Evolutionary conservation across 2,113 vertebrate genomes (phyloP).

Genomic region (Lathamus discolor): DNA sequence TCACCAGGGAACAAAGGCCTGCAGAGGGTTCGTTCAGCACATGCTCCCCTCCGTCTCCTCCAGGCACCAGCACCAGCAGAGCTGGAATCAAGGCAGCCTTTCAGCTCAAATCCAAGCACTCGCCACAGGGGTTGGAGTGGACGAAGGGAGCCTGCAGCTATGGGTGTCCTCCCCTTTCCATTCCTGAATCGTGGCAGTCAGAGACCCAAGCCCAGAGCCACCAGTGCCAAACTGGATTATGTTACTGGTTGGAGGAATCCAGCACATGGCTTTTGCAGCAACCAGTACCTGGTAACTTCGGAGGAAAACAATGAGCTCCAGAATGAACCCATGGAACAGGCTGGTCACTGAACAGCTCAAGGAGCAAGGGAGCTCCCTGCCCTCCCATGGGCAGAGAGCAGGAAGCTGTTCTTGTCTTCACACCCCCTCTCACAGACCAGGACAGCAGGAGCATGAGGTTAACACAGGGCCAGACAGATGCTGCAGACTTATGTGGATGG

Average conservation of each 20-base stretch:
- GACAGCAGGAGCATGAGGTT: neutral
- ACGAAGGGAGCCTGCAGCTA: neutral
- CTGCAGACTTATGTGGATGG: neutral
- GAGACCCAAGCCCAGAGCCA: neutral
- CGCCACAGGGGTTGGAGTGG: accelerated
- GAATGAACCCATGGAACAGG: neutral
- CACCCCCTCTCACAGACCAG: neutral
- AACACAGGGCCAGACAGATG: neutral
- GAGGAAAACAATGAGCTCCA: neutral
- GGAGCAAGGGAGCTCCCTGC: neutral
- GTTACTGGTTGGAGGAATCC: neutral
- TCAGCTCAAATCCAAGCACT: accelerated
- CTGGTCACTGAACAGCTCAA: accelerated
- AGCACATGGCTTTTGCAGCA: neutral
- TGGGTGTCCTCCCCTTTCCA: accelerated
- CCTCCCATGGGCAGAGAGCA: neutral
- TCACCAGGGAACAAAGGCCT: neutral
- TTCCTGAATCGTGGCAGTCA: neutral
- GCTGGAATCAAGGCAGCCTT: neutral
- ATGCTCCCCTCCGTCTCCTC: neutral
- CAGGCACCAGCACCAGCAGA: neutral
- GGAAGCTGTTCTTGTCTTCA: neutral
- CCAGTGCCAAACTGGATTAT: neutral
- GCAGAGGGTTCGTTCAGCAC: neutral
- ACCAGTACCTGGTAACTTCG: neutral